Evolutionary conservation across 2,888 invertebrate species (phyloP), one percentile per base, ranked within the genome.

Genomic region (Tortrix viridana): DNA sequence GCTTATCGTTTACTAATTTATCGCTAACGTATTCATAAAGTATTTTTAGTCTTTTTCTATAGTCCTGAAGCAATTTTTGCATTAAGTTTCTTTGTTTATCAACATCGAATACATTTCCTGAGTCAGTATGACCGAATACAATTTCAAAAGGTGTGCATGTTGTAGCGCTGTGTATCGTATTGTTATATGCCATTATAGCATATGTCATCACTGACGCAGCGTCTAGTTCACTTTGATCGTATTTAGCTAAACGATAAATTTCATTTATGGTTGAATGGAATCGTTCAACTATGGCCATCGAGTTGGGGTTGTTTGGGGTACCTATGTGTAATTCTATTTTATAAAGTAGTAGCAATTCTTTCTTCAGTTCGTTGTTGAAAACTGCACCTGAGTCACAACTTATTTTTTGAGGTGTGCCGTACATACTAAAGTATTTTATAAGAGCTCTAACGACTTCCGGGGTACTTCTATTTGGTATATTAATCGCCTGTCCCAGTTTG

Each of bases 11-110:
- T 16, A 55, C 26, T 19, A 66, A 9, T 61, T 65, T 66, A 5
- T 57, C 58, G 6, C 47, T 32, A 16, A 68, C 12, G 38, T 59
- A 55, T 46, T 65, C 54, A 19, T 70, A 69, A 9, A 69, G 20
- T 1, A 60, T 41, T 55, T 67, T 71, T 5, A 62, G n/a, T 3
- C 65, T 38, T 59, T 66, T 71, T 16, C 57, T 62, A 61, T 69
- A 69, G 12, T 70, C 67, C 20, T 56, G 16, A 5, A 70, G 1
- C 22, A 69, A 19, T 48, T 70, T 60, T 54, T 70, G 69, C 43
- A 57, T 38, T 20, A 67, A 7, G 26, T 67, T 53, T 9, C 18
- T 18, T 19, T 58, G 23, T 23, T 16, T 56, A 6, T 58, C 37
- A 19, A 58, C 7, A n/a, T 58, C 23, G 5, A 58, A 58, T 7